These are phyloP conservation scores for Triplophysa siluroides DNA, from an alignment of 2,113 vertebrate genomes.

Conservation along the genomic window DNA sequence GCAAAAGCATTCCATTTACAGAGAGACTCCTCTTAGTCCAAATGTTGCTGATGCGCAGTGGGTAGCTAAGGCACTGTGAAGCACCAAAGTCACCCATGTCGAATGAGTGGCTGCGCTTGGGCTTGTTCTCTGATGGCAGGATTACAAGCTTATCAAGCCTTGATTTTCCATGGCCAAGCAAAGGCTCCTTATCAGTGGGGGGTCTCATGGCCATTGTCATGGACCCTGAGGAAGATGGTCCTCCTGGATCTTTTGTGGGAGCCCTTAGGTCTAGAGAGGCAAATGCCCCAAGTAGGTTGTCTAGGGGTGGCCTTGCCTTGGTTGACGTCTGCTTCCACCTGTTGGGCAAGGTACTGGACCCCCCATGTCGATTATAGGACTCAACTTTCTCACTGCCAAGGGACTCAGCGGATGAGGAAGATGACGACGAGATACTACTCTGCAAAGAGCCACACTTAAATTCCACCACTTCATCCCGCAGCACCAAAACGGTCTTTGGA, in stretches of 20 bases:
- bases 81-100: conserved; percentile 91
- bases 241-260: conserved; percentile 74
- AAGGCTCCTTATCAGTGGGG: conserved; percentile 92
- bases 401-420: conserved; percentile 82
- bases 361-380: conserved; percentile 71
- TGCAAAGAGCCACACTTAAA: conserved; percentile 86
- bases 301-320: conserved; percentile 87
- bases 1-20: conserved; percentile 94
- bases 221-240: conserved; percentile 70
- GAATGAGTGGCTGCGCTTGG: conserved; percentile 96
- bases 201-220: conserved; percentile 48
- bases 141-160: conserved; percentile 85
- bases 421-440: conserved; percentile 90
- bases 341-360: conserved; percentile 80
- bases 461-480: conserved; percentile 88
- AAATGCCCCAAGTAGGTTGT: conserved; percentile 94
- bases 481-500: conserved; percentile 82
- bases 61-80: conserved; percentile 83
- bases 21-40: conserved; percentile 99
- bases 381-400: conserved; percentile 62
- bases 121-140: conserved; percentile 88
- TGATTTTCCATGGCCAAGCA: conserved; percentile 86
- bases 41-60: conserved; percentile 92
- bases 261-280: conserved; percentile 92
- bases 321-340: conserved; percentile 81